Percentiles rank a stretch among this genome's conserved stretches.
phyloP scores from a whole-genome alignment of 2,113 vertebrate species.

The Chaetura pelagica region DNA sequence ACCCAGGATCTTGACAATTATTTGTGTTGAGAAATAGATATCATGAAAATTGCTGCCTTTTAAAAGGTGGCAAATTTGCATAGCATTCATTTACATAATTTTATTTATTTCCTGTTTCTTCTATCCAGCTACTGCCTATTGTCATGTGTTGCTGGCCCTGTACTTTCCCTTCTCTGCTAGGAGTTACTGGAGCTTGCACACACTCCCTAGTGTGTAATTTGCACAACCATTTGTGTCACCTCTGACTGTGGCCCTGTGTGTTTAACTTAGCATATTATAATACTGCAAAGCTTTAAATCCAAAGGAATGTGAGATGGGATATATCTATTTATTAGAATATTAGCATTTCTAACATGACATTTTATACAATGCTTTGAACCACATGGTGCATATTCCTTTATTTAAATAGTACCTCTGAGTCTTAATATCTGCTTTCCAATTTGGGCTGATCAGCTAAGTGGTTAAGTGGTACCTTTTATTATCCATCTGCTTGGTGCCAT shows the following conservation, averaged over 20 bases:
- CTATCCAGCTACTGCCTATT: neutral
- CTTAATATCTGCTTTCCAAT: neutral
- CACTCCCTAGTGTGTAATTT: neutral
- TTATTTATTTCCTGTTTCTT: neutral
- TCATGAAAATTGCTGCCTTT: neutral
- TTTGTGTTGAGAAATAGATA: neutral
- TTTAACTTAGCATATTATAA: neutral
- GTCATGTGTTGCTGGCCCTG: neutral
- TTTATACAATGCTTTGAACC: neutral
- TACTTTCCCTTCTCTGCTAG: neutral
- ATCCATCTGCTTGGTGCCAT: neutral
- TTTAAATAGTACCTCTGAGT: slow-evolving; percentile 2
- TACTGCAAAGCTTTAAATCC: neutral
- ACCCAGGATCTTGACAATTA: neutral
- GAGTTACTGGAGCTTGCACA: neutral
- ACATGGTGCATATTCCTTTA: neutral
- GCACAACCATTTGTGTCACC: neutral
- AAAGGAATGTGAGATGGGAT: neutral
- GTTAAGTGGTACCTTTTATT: neutral
- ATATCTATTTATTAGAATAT: slow-evolving; percentile 36
- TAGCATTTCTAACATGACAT: slow-evolving; percentile 13
- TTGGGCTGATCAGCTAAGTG: neutral
- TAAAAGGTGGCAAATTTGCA: neutral
- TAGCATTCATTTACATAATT: neutral
- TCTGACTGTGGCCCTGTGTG: neutral